Evolutionary conservation across 2,797 vertebrate genomes (phyloP).

Genomic region (Brachymystax lenok): DNA sequence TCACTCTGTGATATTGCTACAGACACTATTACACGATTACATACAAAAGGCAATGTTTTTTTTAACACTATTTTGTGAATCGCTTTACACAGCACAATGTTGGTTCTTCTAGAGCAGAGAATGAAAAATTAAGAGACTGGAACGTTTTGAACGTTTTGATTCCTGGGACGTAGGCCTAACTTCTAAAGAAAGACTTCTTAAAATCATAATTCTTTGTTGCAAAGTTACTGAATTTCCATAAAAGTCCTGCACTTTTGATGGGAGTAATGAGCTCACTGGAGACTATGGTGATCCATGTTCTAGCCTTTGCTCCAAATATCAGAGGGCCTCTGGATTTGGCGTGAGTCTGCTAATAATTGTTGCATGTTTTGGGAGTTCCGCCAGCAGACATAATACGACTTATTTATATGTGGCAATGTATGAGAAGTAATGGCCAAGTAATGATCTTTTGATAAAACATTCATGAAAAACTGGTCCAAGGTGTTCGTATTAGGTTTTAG

Average conservation of each 20-base stretch:
- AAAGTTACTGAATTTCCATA: slow-evolving; percentile 16
- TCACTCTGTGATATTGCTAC: slow-evolving; percentile 33
- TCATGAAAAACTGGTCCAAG: too few relatives aligned
- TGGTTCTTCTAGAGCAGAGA: not conserved
- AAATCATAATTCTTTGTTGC: not conserved
- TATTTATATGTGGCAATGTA: not conserved
- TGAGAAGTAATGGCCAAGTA: not conserved
- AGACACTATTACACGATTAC: slow-evolving; percentile 37
- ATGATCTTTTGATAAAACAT: not conserved
- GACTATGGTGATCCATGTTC: slow-evolving; percentile 73
- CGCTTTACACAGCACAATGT: not conserved
- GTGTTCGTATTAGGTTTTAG: too few relatives aligned
- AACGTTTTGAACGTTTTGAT: too few relatives aligned
- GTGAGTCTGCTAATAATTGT: slow-evolving; percentile 48
- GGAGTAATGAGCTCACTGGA: slow-evolving; percentile 78
- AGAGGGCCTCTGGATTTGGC: slow-evolving; percentile 44
- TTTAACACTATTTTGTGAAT: slow-evolving; percentile 5
- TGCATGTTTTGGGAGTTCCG: slow-evolving; percentile 11
- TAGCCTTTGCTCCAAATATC: slow-evolving; percentile 69
- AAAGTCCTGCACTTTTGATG: slow-evolving; percentile 68
- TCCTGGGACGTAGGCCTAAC: too few relatives aligned
- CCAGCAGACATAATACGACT: not conserved
- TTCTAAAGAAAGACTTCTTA: not conserved
- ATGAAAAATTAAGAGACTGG: not conserved
- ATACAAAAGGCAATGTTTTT: not conserved